phyloP scores from a whole-genome alignment of 2,113 vertebrate genomes.

The Poeciliopsis prolifica region DNA sequence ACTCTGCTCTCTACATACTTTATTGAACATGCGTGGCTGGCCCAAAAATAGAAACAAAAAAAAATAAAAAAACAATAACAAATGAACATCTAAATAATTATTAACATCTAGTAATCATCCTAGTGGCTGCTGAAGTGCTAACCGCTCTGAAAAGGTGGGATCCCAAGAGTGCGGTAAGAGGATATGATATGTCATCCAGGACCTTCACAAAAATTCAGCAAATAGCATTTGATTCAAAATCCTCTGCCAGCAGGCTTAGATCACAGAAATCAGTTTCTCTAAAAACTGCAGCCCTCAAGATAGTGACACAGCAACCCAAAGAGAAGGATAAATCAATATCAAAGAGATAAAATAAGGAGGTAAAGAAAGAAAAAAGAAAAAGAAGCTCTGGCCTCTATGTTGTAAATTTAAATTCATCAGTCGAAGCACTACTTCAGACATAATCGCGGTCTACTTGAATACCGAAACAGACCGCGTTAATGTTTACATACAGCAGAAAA shows the following conservation, averaged over 20 bases:
- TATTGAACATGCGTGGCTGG: conserved; percentile 10
- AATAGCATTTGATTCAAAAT: conserved; percentile 49
- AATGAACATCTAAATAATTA: conserved; percentile 10
- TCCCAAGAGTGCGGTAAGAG: conserved; percentile 44
- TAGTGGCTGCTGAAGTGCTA: conserved; percentile 25
- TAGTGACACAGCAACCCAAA: conserved; percentile 1
- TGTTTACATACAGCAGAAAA: neutral
- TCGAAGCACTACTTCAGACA: neutral
- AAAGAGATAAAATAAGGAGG: neutral
- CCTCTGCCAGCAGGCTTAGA: conserved; percentile 27
- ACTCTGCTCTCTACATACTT: conserved; percentile 32
- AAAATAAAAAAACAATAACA: neutral
- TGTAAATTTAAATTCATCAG: neutral
- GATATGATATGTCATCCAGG: conserved; percentile 58
- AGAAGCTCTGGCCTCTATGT: too few species aligned
- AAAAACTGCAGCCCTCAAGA: conserved; percentile 23
- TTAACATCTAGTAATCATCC: neutral
- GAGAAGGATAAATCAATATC: neutral
- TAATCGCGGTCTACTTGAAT: neutral
- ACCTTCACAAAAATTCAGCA: conserved; percentile 31
- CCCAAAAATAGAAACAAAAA: neutral
- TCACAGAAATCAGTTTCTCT: conserved; percentile 32
- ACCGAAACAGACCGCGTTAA: neutral
- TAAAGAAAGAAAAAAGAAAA: conserved; percentile 1
- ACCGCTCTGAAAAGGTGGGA: conserved; percentile 39